phyloP scores from a whole-genome alignment of 2,113 vertebrate genomes.

The Sebastes fasciatus region DNA sequence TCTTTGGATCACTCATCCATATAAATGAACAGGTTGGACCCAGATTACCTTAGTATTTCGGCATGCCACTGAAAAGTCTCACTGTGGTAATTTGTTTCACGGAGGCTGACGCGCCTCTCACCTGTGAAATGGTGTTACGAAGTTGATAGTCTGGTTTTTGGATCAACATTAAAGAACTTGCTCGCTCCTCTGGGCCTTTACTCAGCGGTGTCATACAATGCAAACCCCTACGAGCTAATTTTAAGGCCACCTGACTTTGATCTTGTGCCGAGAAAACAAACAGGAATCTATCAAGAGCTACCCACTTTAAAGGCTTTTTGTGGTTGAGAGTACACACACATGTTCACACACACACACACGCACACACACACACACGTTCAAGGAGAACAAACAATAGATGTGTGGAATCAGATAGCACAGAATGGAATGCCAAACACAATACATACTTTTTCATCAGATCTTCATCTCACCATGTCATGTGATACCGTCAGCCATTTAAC shows the following conservation, averaged over 20 bases:
- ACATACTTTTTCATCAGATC: constrained; percentile 25
- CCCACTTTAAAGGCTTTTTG: constrained; percentile 54
- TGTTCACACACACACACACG: constrained; percentile 27
- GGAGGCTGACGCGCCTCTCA: constrained; percentile 58
- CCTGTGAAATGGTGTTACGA: constrained; percentile 66
- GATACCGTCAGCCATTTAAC: background rate
- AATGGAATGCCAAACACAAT: constrained; percentile 46
- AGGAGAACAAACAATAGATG: constrained; percentile 29
- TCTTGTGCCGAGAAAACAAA: constrained; percentile 70
- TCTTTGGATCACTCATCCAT: constrained; percentile 50
- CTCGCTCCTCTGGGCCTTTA: constrained; percentile 51
- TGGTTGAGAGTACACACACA: constrained; percentile 19
- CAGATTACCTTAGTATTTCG: constrained; percentile 42
- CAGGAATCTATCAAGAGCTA: constrained; percentile 54
- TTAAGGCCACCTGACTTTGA: constrained; percentile 75
- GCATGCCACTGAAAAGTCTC: constrained; percentile 20
- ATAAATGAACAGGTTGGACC: constrained; percentile 50
- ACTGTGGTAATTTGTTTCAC: constrained; percentile 51
- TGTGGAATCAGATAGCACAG: constrained; percentile 36
- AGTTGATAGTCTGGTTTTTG: constrained; percentile 66
- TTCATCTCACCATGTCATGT: constrained; percentile 28
- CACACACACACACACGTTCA: constrained; percentile 10
- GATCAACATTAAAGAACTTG: constrained; percentile 68
- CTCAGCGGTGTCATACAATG: constrained; percentile 62
- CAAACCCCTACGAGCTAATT: constrained; percentile 60